Evolutionary conservation across 2,797 vertebrate genomes (phyloP).

Genomic region (Chelon labrosus): DNA sequence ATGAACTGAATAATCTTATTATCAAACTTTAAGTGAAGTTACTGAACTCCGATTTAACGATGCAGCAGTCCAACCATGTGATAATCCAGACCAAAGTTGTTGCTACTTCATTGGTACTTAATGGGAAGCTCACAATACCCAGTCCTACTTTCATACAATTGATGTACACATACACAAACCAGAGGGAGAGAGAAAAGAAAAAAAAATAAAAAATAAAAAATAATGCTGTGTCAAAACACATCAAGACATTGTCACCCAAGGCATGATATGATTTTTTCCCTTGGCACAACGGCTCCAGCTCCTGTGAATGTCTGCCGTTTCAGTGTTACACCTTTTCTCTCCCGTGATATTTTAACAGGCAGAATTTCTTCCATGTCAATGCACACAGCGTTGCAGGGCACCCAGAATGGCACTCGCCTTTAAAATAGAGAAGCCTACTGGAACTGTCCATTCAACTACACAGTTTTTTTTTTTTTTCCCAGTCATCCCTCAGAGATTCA

Average conservation of each 20-base stretch:
- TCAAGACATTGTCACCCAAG: slow-evolving; percentile 29
- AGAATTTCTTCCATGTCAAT: slow-evolving; percentile 7
- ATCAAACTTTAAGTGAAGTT: too few relatives aligned
- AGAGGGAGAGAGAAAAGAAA: too few relatives aligned
- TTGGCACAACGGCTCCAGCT: slow-evolving; percentile 40
- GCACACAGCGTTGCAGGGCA: not conserved
- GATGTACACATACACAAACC: not conserved
- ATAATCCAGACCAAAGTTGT: not conserved
- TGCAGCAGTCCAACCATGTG: not conserved
- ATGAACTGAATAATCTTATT: not conserved
- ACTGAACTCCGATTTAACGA: too few relatives aligned
- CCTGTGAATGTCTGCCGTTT: slow-evolving; percentile 30
- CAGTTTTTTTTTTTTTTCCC: not conserved
- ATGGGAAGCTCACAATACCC: not conserved
- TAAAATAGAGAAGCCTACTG: not conserved
- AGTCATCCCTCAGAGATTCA: not conserved
- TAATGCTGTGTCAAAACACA: slow-evolving; percentile 31
- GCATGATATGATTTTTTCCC: slow-evolving; percentile 21
- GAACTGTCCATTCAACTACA: not conserved
- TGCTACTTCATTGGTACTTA: too few relatives aligned
- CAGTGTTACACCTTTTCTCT: slow-evolving; percentile 22
- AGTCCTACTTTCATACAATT: slow-evolving; percentile 1
- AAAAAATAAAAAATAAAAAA: not conserved
- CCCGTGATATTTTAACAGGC: slow-evolving; percentile 3
- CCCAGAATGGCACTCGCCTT: not conserved